Conservation (phyloP, 2,888 invertebrate species). For the Lochmaea crataegi region DNA sequence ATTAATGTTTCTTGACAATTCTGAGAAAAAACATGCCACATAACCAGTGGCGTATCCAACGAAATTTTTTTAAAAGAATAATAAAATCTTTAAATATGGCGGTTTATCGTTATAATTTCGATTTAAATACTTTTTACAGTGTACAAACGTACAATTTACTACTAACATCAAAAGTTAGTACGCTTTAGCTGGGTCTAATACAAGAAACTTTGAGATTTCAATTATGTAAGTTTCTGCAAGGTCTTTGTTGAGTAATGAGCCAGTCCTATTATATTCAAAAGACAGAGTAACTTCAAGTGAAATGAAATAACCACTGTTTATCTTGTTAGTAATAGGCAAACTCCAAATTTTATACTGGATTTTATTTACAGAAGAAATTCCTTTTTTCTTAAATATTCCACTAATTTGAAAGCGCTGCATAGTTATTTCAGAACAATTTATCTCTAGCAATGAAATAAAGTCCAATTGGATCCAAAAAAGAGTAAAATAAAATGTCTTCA, state of each 20-base stretch:
- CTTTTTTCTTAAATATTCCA: neutral
- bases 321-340: constrained; percentile 32
- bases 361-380: neutral
- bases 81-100: too few species aligned
- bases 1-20: neutral
- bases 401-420: neutral
- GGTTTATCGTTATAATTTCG: neutral
- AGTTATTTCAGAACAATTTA: too few species aligned
- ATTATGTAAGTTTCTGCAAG: constrained; percentile 53
- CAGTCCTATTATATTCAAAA: constrained; percentile 48
- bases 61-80: too few species aligned
- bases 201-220: constrained; percentile 53
- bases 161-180: constrained; percentile 43
- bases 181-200: constrained; percentile 46
- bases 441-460: too few species aligned
- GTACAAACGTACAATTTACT: constrained; percentile 32
- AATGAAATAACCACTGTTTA: constrained; percentile 48
- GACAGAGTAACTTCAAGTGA: constrained; percentile 50
- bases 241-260: constrained; percentile 53
- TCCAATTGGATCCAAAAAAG: too few species aligned
- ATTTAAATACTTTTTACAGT: neutral
- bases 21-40: neutral
- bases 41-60: too few species aligned
- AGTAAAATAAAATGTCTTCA: too few species aligned
- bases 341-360: constrained; percentile 13